Base-by-base conservation (phyloP, 1,140 invertebrate genomes). In the Sesamia nonagrioides region DNA sequence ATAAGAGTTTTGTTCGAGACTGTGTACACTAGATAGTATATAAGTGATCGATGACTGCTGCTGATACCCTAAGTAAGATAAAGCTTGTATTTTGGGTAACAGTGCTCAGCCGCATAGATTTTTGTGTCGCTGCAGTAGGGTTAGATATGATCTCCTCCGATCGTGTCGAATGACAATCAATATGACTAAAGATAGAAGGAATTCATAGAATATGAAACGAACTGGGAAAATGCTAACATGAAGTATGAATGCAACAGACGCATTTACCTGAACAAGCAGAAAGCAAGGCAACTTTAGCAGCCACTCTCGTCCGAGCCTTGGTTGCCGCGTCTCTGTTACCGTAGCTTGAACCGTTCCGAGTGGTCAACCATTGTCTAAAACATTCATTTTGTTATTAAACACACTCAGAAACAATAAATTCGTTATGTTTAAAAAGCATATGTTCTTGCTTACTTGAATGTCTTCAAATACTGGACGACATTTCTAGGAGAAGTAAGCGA, bases 401-500 rank as follows among this genome's bases (percentile, higher is more conserved):
- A 73, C 35, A 56, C 15, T 35, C 21, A 35, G 9, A 35, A 61
- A 61, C 15, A 9, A 33, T n/a, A 13, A 45, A 40, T 0, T 21
- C 11, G n/a, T 0, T 15, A 17, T 45, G 1, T 40, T 40, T 15
- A 73, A 52, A 42, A 1, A 27, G n/a, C 8, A 7, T 35, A 1
- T 11, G 11, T 13, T 7, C 60, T 2, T 80, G 95, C 96, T 96
- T 93, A 98, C 98, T 98, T 98, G 88, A 99, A 97, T 71, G 97
- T 95, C 90, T 97, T 97, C 76, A 99, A 96, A 95, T 98, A 99
- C 83, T 98, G 97, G 4, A 98, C 97, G 76, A 99, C 97, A 92
- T 98, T 98, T 77, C 98, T 97, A 27, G 98, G 98, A 85, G 98
- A 98, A 0, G 98, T 99, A 82, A 98, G 95, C 79, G 96, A 96